These are phyloP conservation scores for Carpatolechia fugitivella DNA, from an alignment of 2,888 invertebrate species.

Conservation along the genomic window DNA sequence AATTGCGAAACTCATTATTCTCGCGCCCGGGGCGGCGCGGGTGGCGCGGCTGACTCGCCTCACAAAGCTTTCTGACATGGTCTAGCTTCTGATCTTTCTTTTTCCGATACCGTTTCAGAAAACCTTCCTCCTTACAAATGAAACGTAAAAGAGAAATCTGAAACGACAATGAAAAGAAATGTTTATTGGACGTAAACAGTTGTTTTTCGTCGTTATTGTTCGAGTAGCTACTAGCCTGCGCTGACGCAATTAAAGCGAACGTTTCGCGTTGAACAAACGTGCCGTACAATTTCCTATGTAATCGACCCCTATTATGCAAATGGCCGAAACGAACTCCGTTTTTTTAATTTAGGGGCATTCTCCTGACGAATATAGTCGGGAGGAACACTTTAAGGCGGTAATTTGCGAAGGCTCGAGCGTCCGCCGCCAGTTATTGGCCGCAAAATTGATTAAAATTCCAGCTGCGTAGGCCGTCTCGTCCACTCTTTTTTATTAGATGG, in stretches of 20 bases:
- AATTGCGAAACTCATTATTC: conserved; percentile 53
- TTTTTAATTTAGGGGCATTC: conserved; percentile 52
- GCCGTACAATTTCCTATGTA: conserved; percentile 30
- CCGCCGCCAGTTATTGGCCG: conserved; percentile 60
- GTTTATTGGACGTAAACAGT: conserved; percentile 34
- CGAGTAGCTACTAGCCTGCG: conserved; percentile 10
- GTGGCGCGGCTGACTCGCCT: conserved; percentile 28
- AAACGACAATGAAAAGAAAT: conserved; percentile 28
- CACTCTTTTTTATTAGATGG: conserved; percentile 63
- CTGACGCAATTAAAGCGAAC: conserved; percentile 30
- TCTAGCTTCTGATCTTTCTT: conserved; percentile 32
- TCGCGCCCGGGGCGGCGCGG: conserved; percentile 31
- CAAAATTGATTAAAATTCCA: conserved; percentile 75
- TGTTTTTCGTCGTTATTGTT: conserved; percentile 22
- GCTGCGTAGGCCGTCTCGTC: conserved; percentile 57
- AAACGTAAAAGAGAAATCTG: conserved; percentile 23
- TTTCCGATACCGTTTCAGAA: conserved; percentile 28
- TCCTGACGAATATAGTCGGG: conserved; percentile 52
- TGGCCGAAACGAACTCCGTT: conserved; percentile 32
- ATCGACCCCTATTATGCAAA: conserved; percentile 45
- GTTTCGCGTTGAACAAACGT: conserved; percentile 16
- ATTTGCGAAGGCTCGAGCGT: conserved; percentile 57
- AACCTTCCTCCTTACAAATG: conserved; percentile 7
- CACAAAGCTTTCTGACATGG: conserved; percentile 36
- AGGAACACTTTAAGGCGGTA: conserved; percentile 57